phyloP scores from a whole-genome alignment of 2,888 invertebrate species.

The Sarcophaga rosellei region DNA sequence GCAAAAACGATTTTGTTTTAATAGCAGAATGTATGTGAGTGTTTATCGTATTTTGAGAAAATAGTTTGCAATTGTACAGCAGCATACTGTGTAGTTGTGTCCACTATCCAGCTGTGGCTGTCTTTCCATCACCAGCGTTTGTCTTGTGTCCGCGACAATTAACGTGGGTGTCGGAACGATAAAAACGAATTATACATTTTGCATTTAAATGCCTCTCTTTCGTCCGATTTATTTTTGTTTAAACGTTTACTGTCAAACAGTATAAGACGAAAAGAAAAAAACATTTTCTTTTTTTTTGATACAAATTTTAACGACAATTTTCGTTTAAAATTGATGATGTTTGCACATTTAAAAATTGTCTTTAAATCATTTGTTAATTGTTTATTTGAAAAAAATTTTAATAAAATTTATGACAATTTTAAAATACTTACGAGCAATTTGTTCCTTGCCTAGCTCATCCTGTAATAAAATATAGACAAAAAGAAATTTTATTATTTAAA shows the following conservation, averaged over 20 bases:
- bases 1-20: background rate
- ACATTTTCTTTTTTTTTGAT: too few species aligned
- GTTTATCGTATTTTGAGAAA: slow-evolving; percentile 3
- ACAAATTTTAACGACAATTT: too few species aligned
- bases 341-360: too few species aligned
- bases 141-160: slow-evolving; percentile 52
- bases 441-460: slow-evolving; percentile 90
- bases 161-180: slow-evolving; percentile 54
- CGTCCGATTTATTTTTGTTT: slow-evolving; percentile 28
- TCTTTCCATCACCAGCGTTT: slow-evolving; percentile 47
- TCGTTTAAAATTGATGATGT: too few species aligned
- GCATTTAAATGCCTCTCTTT: slow-evolving; percentile 8
- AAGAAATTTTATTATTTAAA: slow-evolving; percentile 7
- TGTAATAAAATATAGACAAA: slow-evolving; percentile 81
- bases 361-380: too few species aligned
- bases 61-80: background rate
- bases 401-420: background rate
- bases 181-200: slow-evolving; percentile 21
- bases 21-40: slow-evolving; percentile 26
- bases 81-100: slow-evolving; percentile 34
- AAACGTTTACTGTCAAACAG: slow-evolving; percentile 61
- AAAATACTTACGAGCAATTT: slow-evolving; percentile 87
- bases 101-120: slow-evolving; percentile 64
- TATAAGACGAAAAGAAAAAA: slow-evolving; percentile 47
- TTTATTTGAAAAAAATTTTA: too few species aligned